These are phyloP conservation scores for Thyatira batis DNA, from an alignment of 2,888 invertebrate species.

Conservation along the genomic window DNA sequence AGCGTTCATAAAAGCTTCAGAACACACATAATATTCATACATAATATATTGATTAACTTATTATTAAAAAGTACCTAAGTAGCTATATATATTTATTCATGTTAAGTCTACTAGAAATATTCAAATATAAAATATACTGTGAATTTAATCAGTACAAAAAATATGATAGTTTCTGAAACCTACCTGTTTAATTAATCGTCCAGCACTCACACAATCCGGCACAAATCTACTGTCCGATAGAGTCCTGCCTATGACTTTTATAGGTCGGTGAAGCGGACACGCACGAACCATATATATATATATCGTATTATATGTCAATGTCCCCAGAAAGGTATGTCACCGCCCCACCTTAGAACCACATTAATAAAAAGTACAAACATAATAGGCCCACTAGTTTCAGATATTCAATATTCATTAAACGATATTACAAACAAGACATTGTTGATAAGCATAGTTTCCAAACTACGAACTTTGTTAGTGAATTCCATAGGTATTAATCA, in stretches of 20 bases:
- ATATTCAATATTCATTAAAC: conserved; percentile 61
- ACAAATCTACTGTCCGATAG: conserved; percentile 54
- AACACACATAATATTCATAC: too few relatives aligned
- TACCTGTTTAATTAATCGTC: conserved; percentile 57
- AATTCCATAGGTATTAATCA: conserved; percentile 36
- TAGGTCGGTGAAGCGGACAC: conserved; percentile 57
- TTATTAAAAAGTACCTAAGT: too few relatives aligned
- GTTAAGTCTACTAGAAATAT: too few relatives aligned
- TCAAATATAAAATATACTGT: too few relatives aligned
- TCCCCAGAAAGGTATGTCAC: conserved; percentile 35
- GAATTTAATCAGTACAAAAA: neutral
- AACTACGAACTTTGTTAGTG: conserved; percentile 36
- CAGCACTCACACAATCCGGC: conserved; percentile 57
- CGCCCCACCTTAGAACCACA: conserved; percentile 46
- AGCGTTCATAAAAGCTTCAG: too few relatives aligned
- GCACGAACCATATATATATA: conserved; percentile 20
- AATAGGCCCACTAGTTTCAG: conserved; percentile 41
- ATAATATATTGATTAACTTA: too few relatives aligned
- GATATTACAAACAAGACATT: conserved; percentile 51
- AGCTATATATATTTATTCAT: too few relatives aligned
- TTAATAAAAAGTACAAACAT: conserved; percentile 25
- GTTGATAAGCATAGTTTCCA: conserved; percentile 48
- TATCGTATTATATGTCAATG: conserved; percentile 11
- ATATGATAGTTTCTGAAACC: conserved; percentile 14
- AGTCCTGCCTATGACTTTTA: conserved; percentile 68